Conservation (phyloP, 2,113 vertebrate species). For the Bos indicus region DNA sequence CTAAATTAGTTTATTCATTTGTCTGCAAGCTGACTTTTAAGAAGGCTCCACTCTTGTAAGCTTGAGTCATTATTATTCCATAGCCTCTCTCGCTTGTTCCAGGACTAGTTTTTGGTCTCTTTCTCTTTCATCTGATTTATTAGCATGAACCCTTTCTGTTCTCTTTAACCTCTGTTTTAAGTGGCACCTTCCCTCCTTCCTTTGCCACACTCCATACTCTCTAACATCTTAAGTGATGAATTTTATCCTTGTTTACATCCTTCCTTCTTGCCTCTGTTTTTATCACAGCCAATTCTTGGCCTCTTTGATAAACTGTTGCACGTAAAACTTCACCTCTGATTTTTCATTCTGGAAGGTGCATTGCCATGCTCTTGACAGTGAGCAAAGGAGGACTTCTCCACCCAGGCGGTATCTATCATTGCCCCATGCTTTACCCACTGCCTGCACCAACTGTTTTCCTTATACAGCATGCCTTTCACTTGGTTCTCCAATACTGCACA, state of each 20-base stretch:
- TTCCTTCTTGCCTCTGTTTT: constrained; percentile 1
- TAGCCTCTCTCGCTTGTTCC: neutral
- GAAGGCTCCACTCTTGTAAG: neutral
- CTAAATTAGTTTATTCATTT: constrained; percentile 29
- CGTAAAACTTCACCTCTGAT: neutral
- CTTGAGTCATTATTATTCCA: constrained; percentile 5
- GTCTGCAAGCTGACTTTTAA: neutral
- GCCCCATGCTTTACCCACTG: neutral
- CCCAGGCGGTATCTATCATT: neutral
- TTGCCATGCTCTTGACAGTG: neutral
- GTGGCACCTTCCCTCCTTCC: neutral
- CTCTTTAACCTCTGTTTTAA: neutral
- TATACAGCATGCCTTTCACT: neutral
- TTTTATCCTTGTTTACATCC: neutral
- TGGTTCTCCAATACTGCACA: neutral
- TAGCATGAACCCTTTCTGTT: neutral
- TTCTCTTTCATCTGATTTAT: neutral
- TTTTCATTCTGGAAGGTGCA: neutral
- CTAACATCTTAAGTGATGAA: neutral
- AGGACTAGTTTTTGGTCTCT: neutral
- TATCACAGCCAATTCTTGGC: neutral
- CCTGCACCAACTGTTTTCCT: neutral
- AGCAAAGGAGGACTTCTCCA: neutral
- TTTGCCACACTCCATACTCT: neutral
- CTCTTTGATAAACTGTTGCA: neutral